phyloP scores from a whole-genome alignment of 1,140 invertebrate species.

The Solen grandis region DNA sequence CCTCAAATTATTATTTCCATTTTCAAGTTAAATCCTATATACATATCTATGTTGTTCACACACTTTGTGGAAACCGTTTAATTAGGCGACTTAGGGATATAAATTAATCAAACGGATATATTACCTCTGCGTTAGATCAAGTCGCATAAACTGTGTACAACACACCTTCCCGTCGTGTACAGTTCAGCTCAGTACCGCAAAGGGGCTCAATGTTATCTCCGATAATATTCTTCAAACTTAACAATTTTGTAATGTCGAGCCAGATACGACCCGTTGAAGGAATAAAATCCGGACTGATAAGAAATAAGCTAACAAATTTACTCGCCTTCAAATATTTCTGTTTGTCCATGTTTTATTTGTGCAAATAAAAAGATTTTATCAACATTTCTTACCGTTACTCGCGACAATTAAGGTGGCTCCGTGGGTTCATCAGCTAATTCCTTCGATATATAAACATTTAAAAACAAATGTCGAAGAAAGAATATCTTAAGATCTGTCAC shows the following conservation, averaged over 20 bases:
- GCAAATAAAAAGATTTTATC: conserved; percentile 49
- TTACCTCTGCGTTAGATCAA: no score
- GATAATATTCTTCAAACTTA: conserved; percentile 44
- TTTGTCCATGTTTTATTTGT: conserved; percentile 40
- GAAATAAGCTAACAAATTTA: conserved; percentile 56
- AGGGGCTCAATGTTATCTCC: conserved; percentile 40
- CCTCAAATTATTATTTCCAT: background rate
- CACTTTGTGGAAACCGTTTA: no score
- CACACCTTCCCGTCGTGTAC: no score
- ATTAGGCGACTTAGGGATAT: no score
- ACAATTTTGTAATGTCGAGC: conserved; percentile 51
- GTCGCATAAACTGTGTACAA: no score
- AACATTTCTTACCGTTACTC: conserved; percentile 48
- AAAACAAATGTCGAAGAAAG: no score
- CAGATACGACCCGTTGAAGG: conserved; percentile 42
- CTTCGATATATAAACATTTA: no score
- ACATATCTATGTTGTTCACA: no score
- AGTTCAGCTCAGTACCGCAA: no score
- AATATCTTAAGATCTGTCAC: no score
- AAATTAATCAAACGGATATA: no score
- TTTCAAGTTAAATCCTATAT: background rate
- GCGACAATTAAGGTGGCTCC: conserved; percentile 29
- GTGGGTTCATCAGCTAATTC: no score
- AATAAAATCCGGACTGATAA: conserved; percentile 47
- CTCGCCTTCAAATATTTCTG: conserved; percentile 53